These are phyloP conservation scores for Graphium colonna DNA, from an alignment of 2,888 invertebrate genomes.

Conservation along the genomic window DNA sequence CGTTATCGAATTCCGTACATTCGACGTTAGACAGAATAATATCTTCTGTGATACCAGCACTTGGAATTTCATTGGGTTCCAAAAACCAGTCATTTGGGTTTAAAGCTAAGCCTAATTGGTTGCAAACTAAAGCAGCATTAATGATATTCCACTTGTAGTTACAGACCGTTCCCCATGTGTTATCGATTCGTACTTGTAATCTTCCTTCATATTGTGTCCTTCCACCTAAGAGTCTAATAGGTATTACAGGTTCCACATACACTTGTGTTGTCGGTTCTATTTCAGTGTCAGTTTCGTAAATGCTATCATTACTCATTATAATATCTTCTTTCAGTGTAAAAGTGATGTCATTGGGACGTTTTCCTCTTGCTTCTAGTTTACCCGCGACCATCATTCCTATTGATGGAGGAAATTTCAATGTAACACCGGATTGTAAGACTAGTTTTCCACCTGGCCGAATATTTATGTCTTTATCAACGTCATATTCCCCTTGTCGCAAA, in stretches of 20 bases:
- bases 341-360: conserved; percentile 88
- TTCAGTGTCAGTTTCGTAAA: conserved; percentile 79
- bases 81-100: conserved; percentile 96
- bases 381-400: conserved; percentile 99
- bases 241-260: conserved; percentile 81
- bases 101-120: conserved; percentile 94
- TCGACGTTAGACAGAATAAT: conserved; percentile 92
- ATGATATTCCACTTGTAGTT: conserved; percentile 96
- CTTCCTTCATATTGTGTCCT: conserved; percentile 88
- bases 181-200: conserved; percentile 89
- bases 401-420: conserved; percentile 92
- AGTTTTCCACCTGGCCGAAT: conserved; percentile 95
- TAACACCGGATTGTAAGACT: conserved; percentile 92
- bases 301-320: conserved; percentile 82
- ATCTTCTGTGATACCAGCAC: conserved; percentile 87
- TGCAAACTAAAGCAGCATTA: conserved; percentile 95
- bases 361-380: conserved; percentile 90
- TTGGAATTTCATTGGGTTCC: conserved; percentile 89
- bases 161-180: conserved; percentile 98
- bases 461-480: conserved; percentile 96
- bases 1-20: conserved; percentile 94
- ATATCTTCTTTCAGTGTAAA: conserved; percentile 90
- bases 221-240: conserved; percentile 91
- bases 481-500: conserved; percentile 91
- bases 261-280: conserved; percentile 81